phyloP scores from a whole-genome alignment of 30 jellyfish, hydroid and myxozoan species.

The Pseudorhiza aurosa region DNA sequence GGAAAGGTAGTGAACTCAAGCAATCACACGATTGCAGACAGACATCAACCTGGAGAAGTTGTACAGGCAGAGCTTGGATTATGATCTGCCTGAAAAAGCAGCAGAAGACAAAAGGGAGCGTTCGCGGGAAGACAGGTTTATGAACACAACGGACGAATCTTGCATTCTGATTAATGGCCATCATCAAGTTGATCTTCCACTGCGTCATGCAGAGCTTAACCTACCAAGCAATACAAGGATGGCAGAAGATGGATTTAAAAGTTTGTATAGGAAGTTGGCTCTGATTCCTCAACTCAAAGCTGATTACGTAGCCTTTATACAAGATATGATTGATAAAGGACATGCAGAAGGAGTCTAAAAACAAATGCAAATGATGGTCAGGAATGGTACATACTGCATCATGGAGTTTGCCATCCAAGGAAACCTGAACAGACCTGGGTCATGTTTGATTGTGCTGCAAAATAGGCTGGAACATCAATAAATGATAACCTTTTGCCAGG shows the following conservation, averaged over 20 bases:
- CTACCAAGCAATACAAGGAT: conserved; percentile 9
- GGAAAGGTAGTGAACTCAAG: not conserved
- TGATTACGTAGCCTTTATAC: conserved; percentile 44
- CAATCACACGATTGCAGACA: conserved; percentile 19
- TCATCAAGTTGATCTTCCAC: conserved; percentile 36
- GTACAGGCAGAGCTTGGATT: conserved; percentile 44
- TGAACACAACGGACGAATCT: conserved; percentile 19
- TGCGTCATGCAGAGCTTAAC: not conserved
- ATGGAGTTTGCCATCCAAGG: conserved; percentile 37
- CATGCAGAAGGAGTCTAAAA: not conserved
- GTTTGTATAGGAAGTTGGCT: conserved; percentile 1
- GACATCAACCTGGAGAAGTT: conserved; percentile 39
- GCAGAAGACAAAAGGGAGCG: conserved; percentile 37
- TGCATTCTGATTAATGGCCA: conserved; percentile 9
- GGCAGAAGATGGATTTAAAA: conserved; percentile 24
- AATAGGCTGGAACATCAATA: conserved; percentile 48
- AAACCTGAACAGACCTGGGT: conserved; percentile 47
- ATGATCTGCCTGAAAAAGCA: conserved; percentile 26
- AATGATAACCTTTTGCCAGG: conserved; percentile 39
- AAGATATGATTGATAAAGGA: conserved; percentile 29
- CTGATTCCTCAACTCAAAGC: not conserved
- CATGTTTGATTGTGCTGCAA: conserved; percentile 59
- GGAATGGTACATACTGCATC: conserved; percentile 52
- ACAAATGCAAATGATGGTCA: conserved; percentile 9
- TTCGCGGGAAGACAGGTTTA: conserved; percentile 42